phyloP scores from a whole-genome alignment of 2,888 invertebrate species.

The Tigriopus californicus region DNA sequence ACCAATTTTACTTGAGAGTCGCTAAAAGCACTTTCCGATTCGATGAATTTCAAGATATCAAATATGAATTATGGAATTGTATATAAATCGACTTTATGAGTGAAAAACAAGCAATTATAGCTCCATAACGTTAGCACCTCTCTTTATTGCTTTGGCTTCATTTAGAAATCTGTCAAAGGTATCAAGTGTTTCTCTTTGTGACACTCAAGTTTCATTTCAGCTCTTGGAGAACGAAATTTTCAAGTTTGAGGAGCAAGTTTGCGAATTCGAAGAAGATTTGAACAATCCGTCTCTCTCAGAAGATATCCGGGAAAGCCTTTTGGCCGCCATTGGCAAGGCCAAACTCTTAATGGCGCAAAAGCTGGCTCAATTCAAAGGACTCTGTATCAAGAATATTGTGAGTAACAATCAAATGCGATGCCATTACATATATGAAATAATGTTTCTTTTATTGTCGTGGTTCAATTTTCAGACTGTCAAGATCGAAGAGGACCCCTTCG shows the following conservation, averaged over 20 bases:
- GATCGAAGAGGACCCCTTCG: conserved; percentile 55
- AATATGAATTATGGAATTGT: too few species aligned
- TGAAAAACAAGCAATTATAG: background rate
- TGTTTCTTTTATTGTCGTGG: background rate
- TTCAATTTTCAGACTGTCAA: conserved; percentile 34
- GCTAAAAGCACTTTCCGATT: too few species aligned
- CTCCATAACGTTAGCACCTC: background rate
- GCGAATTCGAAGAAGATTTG: conserved; percentile 15
- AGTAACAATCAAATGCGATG: conserved; percentile 23
- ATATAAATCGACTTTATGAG: too few species aligned
- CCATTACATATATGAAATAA: background rate
- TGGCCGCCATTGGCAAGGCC: conserved; percentile 79
- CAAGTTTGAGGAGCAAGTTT: conserved; percentile 16
- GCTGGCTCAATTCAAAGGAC: conserved; percentile 81
- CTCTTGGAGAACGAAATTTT: conserved; percentile 48
- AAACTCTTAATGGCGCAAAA: conserved; percentile 71
- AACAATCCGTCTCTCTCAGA: conserved; percentile 30
- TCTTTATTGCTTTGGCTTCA: too few species aligned
- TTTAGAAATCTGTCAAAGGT: background rate
- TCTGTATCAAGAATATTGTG: conserved; percentile 44
- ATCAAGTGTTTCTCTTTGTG: too few species aligned
- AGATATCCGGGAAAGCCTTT: conserved; percentile 59
- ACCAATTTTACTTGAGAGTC: too few species aligned
- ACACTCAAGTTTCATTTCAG: conserved; percentile 22
- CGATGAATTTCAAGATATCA: too few species aligned